Evolutionary conservation across 2,113 vertebrate species (phyloP).

Genomic region (Nannospalax galili): DNA sequence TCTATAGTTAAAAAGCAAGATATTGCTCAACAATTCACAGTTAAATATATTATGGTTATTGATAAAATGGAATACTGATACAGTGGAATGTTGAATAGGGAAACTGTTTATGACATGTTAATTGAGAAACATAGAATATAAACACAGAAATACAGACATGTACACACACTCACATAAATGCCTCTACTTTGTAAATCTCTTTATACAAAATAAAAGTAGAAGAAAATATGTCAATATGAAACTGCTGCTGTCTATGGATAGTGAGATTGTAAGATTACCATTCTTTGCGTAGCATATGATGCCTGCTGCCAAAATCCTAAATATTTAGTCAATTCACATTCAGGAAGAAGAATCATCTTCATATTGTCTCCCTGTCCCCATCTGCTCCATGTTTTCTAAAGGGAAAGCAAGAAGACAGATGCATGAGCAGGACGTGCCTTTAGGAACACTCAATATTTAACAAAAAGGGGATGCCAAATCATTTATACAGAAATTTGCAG

Average conservation of each 20-base stretch:
- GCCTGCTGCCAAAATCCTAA: constrained; percentile 41
- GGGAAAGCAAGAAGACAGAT: constrained; percentile 71
- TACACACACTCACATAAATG: neutral
- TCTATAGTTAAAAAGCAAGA: neutral
- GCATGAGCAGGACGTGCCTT: constrained; percentile 52
- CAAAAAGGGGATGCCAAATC: constrained; percentile 46
- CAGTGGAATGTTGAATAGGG: neutral
- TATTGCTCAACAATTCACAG: neutral
- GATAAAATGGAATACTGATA: neutral
- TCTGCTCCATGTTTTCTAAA: constrained; percentile 66
- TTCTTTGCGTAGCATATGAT: constrained; percentile 32
- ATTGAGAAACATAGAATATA: neutral
- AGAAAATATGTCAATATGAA: constrained; percentile 31
- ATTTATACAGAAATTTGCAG: constrained; percentile 64
- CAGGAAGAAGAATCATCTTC: constrained; percentile 66
- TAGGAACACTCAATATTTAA: constrained; percentile 77
- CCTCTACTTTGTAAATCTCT: neutral
- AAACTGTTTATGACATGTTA: neutral
- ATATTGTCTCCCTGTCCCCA: constrained; percentile 57
- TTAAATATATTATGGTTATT: neutral
- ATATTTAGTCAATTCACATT: constrained; percentile 61
- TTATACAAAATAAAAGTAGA: neutral
- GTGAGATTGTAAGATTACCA: neutral
- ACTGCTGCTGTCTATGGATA: constrained; percentile 29
- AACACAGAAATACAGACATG: neutral